Conservation (phyloP, 2,113 vertebrate species). For the mouse (Mus musculus) region GRCm39 chr16:17787001-17787500, state of each 20-base stretch:
- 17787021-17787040: neutral
- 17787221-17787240: neutral
- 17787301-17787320: neutral
- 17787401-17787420: neutral
- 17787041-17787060: neutral
- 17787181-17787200: neutral
- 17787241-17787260: no score
- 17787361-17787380: neutral
- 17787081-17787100: neutral
- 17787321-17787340: neutral
- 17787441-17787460: neutral
- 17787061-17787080: neutral
- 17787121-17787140: neutral
- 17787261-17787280: neutral
- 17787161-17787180: neutral
- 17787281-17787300: neutral
- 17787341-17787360: neutral
- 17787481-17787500: neutral
- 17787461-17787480: neutral
- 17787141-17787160: no score
- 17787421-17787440: neutral
- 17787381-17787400: neutral
- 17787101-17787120: neutral
- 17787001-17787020: neutral
- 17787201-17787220: neutral